Base-by-base conservation (phyloP, 2,888 invertebrate genomes). In the Nephrotoma appendiculata region DNA sequence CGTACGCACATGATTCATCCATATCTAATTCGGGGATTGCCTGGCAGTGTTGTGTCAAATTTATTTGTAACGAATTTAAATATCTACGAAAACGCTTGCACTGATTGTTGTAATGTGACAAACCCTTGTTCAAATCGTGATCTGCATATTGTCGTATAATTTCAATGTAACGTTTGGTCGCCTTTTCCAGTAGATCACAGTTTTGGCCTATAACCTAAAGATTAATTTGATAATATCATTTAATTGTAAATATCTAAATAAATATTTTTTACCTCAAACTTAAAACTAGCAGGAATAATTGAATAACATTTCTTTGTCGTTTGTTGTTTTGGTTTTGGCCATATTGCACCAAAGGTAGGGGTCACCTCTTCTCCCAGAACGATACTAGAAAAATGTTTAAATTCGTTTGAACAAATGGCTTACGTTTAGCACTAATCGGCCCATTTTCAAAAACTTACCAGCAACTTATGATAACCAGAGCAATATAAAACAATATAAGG, bases 1-100 rank as follows among this genome's bases (percentile, higher is more conserved):
- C 12, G 15, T 5, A 91, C 94, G 93, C 93, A 96, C 96, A 97
- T 88, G 94, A 93, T 92, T 98, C 98, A 90, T 95, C 94, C 94
- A 96, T 96, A 86, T 93, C 91, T 48, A 95, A 91, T 87, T 93
- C 91, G 0, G 97, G 97, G 89, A 93, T 93, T 0, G 92, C 83
- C 89, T 95, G 94, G 90, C 97, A 97, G 0, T 93, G 91, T 6
- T 92, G 90, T 41, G 90, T 91, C 86, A 96, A 91, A 48, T 93
- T 90, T 0, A 97, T 92, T 12, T 92, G 89, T 12, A 96, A 89
- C 15, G 90, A 89, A 2, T 57, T 52, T 11, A 83, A 12, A 71
- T 19, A 44, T 15, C 85, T 85, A n/a, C 88, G 87, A 89, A 90
- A 91, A 43, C 87, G 83, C 12, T 83, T 43, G 12, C 44, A 5